Conservation (phyloP, 2,797 vertebrate genomes). For the Karalla daura region DNA sequence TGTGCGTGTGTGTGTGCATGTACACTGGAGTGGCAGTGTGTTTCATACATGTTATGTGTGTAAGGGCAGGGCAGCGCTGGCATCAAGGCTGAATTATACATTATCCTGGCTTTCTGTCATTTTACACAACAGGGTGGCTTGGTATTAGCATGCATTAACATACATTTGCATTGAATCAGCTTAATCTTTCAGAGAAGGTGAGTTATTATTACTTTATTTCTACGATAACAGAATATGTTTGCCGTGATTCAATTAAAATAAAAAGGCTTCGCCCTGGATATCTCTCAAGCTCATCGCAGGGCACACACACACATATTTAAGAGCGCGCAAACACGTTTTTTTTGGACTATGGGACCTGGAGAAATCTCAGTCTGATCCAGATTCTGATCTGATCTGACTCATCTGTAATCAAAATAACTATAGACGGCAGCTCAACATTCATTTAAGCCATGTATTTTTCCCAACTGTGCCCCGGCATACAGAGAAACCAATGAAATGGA, state of each 20-base stretch:
- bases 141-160: slow-evolving; percentile 42
- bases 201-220: not conserved
- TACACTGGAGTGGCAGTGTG: too few relatives aligned
- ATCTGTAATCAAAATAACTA: not conserved
- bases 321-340: too few relatives aligned
- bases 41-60: not conserved
- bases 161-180: slow-evolving; percentile 35
- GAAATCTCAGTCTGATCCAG: too few relatives aligned
- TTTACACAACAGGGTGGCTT: slow-evolving; percentile 21
- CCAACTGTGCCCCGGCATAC: not conserved
- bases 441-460: not conserved
- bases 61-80: not conserved
- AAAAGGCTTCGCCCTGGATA: too few relatives aligned
- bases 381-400: too few relatives aligned
- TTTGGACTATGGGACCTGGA: too few relatives aligned
- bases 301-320: too few relatives aligned
- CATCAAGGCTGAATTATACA: slow-evolving; percentile 13
- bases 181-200: not conserved
- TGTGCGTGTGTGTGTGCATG: not conserved
- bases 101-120: slow-evolving; percentile 23
- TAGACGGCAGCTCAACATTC: not conserved
- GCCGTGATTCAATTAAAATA: not conserved
- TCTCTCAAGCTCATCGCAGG: too few relatives aligned
- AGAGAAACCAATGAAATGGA: slow-evolving; percentile 6
- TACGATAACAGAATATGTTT: not conserved